Evolutionary conservation across 2,888 invertebrate genomes (phyloP), one percentile per base, ranked within the genome.

Genomic region (Myopa tessellatipennis): DNA sequence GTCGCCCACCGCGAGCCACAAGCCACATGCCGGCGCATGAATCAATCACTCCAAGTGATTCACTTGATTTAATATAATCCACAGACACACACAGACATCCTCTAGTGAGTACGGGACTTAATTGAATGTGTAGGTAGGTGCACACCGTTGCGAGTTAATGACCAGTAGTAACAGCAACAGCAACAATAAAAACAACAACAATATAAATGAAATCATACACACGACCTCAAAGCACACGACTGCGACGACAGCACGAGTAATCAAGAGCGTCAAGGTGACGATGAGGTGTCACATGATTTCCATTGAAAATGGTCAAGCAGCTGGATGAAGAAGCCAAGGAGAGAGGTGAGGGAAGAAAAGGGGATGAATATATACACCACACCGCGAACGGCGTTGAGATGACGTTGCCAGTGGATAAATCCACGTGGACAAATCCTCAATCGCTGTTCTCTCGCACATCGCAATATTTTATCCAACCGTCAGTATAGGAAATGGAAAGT

Each of bases 41-140:
- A 75, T 65, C 61, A 63, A 8, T 63, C 75, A 68, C 68, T 60
- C n/a, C 18, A 58, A 69, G 69, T 60, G 68, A 45, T 69, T 60
- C 34, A 68, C 69, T 68, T 75, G 75, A 68, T 75, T 75, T 40
- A 55, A 67, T 36, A 58, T 16, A 34, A 55, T 26, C 55, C 38
- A 67, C 74, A 67, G 6, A 26, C 18, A 55, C 52, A 52, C 26
- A 52, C 45, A 69, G 7, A 50, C 69, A 69, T n/a, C n/a, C 67
- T 4, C 4, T 45, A 5, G 8, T 67, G 26, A 4, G 26, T n/a
- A 67, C 67, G 36, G 26, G 18, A 63, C 34, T n/a, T 34, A 36
- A 65, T 36, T 65, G 65, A 16, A 36, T n/a, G 55, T 55, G 55
- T 55, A 55, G 55, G 55, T 55, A 55, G 55, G 55, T 55, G 55